Evolutionary conservation across 2,113 vertebrate genomes (phyloP), one percentile per base, ranked within the genome.

Genomic region (Strigops habroptila): DNA sequence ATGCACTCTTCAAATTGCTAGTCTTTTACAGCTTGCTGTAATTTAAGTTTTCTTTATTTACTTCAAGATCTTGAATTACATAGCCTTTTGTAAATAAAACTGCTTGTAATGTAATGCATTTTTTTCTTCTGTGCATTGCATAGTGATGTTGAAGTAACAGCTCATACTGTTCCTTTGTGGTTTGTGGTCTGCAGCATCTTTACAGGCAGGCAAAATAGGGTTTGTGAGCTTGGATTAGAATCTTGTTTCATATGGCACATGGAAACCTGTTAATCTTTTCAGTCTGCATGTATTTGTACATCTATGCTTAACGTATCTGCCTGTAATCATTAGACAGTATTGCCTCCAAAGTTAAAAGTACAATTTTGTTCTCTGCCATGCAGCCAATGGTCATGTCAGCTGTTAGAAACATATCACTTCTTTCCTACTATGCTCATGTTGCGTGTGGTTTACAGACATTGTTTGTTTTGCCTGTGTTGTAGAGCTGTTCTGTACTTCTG

Each of bases 251-350:
- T 46, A 7, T 43, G n/a, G 14, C 12, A 4, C 27, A 18, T 33
- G 37, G n/a, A 77, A 86, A 62, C 39, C 3, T 77, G 15, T 63
- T 79, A 6, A 24, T 76, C 28, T 69, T 25, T 31, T 57, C 46
- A 64, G 53, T 62, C 28, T 64, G 14, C 0, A 0, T 82, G 30
- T 78, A 22, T 88, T 62, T 7, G 4, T 83, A 49, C 3, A 1
- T 76, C 9, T 1, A 16, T 52, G 46, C 39, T 67, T 68, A n/a
- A 18, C 0, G 0, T 88, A 19, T 78, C 49, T 86, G 22, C 46
- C 33, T 83, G n/a, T 77, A 31, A 3, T 82, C 33, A 10, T 7
- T 70, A 68, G 18, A 22, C 16, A n/a, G 18, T 51, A 25, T 70
- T 17, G 15, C 62, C 19, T 64, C n/a, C 11, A 27, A 69, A 81